phyloP scores from a whole-genome alignment of 2,113 vertebrate genomes.

The Strix uralensis region DNA sequence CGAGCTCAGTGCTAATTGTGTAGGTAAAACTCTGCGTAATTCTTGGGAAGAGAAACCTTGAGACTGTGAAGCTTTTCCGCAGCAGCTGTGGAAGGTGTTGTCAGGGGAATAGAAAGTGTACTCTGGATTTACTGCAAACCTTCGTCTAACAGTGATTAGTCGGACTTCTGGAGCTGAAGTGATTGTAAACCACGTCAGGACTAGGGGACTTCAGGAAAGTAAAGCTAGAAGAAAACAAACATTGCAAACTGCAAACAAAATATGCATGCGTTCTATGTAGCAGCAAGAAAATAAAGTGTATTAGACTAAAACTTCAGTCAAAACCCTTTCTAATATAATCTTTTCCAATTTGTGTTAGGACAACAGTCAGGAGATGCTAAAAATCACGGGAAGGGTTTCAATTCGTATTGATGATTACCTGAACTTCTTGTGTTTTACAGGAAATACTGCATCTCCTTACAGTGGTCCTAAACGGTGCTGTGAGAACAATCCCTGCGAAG shows the following conservation, averaged over 20 bases:
- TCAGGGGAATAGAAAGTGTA: not conserved
- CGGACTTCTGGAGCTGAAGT: not conserved
- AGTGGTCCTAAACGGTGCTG: not conserved
- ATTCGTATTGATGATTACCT: fast-evolving
- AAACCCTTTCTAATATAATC: fast-evolving
- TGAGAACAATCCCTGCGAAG: too few relatives aligned
- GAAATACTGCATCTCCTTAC: not conserved
- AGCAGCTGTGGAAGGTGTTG: not conserved
- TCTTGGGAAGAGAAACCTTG: not conserved
- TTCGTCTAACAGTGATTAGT: fast-evolving
- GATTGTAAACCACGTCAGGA: not conserved
- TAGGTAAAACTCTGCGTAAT: not conserved
- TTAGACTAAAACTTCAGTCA: not conserved
- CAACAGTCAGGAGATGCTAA: not conserved
- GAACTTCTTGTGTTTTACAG: not conserved
- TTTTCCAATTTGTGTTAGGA: too few relatives aligned
- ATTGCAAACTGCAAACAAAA: not conserved
- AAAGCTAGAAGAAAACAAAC: not conserved
- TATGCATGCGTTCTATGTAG: too few relatives aligned
- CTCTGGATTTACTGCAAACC: fast-evolving
- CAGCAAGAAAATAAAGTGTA: not conserved
- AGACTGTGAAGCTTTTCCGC: not conserved
- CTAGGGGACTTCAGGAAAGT: not conserved
- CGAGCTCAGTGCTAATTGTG: not conserved
- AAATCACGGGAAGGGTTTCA: fast-evolving